Evolutionary conservation across 1,140 invertebrate species (phyloP).

Genomic region (Temnothorax longispinosus): DNA sequence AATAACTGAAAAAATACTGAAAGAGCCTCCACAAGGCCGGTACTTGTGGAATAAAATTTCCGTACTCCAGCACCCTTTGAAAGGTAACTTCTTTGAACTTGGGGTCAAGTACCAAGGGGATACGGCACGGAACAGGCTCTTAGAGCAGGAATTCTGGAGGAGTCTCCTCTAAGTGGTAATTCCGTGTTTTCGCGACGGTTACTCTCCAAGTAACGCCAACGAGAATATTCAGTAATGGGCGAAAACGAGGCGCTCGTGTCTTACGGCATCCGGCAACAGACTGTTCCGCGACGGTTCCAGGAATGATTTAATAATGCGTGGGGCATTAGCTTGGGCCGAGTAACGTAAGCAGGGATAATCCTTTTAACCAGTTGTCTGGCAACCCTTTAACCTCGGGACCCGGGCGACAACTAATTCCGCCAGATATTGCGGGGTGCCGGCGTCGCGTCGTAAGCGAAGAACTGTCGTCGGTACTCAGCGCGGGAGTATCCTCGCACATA

Average conservation of each 20-base stretch:
- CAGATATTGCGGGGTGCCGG: conserved; percentile 76
- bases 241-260: conserved; percentile 51
- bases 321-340: conserved; percentile 77
- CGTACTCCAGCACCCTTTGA: not conserved
- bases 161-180: conserved; percentile 58
- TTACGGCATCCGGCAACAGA: conserved; percentile 51
- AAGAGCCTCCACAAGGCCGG: not conserved
- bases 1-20: not conserved
- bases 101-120: conserved; percentile 28
- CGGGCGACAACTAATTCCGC: conserved; percentile 81
- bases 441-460: conserved; percentile 25
- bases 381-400: conserved; percentile 81
- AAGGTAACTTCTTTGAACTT: conserved; percentile 52
- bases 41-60: conserved; percentile 3
- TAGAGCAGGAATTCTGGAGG: conserved; percentile 1
- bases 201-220: conserved; percentile 30
- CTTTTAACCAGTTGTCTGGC: conserved; percentile 83
- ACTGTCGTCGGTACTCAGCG: conserved; percentile 7
- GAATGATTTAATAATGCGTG: conserved; percentile 83
- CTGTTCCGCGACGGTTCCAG: conserved; percentile 63
- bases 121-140: not conserved
- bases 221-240: conserved; percentile 30
- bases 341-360: conserved; percentile 82
- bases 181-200: conserved; percentile 57
- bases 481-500: not conserved